Conservation (phyloP, 2,888 invertebrate genomes). For the Orchesella flavescens region DNA sequence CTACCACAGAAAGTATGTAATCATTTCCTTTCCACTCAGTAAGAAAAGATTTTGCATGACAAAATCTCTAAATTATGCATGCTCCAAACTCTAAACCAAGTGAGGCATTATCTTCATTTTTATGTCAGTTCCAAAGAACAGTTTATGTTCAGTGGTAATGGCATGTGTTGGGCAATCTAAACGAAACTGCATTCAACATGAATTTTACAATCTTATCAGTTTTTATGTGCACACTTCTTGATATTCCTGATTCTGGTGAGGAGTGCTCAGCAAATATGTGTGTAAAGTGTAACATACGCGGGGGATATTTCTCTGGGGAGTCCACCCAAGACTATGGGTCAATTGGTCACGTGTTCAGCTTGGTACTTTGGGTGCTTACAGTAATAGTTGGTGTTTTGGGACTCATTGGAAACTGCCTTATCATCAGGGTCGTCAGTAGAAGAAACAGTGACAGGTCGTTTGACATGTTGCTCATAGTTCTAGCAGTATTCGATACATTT, state of each 20-base stretch:
- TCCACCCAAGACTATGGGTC: neutral
- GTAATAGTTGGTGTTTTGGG: neutral
- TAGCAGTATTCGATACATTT: neutral
- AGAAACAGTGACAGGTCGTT: neutral
- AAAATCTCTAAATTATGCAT: too few relatives aligned
- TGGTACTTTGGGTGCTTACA: neutral
- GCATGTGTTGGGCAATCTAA: too few relatives aligned
- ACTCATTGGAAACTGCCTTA: neutral
- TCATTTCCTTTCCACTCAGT: too few relatives aligned
- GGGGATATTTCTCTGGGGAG: neutral
- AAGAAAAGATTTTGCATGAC: too few relatives aligned
- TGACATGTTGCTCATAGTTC: neutral
- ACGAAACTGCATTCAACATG: neutral
- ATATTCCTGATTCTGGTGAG: neutral
- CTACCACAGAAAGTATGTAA: too few relatives aligned
- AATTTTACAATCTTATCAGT: neutral
- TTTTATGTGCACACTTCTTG: neutral
- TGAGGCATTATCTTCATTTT: too few relatives aligned
- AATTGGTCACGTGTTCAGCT: neutral
- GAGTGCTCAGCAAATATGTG: neutral
- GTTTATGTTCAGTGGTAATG: too few relatives aligned
- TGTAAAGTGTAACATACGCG: neutral
- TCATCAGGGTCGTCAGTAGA: neutral
- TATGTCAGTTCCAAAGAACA: too few relatives aligned
- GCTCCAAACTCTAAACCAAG: too few relatives aligned